These are phyloP conservation scores for Dynastes grantii DNA, from an alignment of 2,888 invertebrate genomes.

Conservation along the genomic window DNA sequence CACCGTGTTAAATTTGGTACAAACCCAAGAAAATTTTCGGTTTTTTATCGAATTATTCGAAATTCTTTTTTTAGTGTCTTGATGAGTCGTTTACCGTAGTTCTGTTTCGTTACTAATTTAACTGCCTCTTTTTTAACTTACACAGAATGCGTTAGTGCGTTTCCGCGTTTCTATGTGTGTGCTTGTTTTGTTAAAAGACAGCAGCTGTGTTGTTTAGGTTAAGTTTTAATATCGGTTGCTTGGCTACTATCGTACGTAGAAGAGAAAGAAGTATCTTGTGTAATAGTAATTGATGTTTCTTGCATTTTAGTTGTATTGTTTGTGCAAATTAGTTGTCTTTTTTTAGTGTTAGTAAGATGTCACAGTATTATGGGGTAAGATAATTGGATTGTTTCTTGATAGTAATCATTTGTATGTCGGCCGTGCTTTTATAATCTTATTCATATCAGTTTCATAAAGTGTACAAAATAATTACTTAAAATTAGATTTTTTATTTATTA, in stretches of 20 bases:
- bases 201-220: constrained; percentile 36
- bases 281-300: background rate
- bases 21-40: constrained; percentile 8
- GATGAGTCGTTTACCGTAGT: background rate
- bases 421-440: background rate
- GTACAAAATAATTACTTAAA: background rate
- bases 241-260: background rate
- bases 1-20: background rate
- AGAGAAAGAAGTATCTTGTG: background rate
- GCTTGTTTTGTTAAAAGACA: constrained; percentile 11
- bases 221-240: background rate
- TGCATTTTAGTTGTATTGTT: background rate
- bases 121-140: constrained; percentile 14
- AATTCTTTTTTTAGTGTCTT: background rate
- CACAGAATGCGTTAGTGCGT: background rate
- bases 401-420: background rate
- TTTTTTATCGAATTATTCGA: constrained; percentile 10
- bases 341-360: constrained; percentile 33
- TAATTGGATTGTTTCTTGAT: background rate
- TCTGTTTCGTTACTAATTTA: constrained; percentile 2
- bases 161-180: constrained; percentile 15
- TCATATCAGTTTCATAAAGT: background rate
- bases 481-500: no score
- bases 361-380: constrained; percentile 53
- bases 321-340: background rate